Conservation (phyloP, 2,888 invertebrate genomes). For the Charanyca ferruginea region DNA sequence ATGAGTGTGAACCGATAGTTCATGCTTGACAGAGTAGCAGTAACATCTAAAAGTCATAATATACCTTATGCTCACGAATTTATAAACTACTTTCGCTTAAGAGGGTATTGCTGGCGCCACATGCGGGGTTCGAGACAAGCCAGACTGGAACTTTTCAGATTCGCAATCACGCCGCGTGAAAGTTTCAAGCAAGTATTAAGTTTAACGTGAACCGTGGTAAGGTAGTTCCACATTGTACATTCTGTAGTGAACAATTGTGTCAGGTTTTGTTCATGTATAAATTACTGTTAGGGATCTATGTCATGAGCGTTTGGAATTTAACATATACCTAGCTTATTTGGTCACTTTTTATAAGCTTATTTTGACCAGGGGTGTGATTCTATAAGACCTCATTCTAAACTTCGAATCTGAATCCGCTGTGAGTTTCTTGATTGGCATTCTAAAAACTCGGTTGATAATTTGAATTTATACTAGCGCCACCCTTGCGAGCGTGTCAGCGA, state of each 20-base stretch:
- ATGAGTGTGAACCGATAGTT: constrained; percentile 75
- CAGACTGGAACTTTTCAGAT: constrained; percentile 83
- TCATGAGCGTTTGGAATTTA: constrained; percentile 18
- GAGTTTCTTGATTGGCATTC: too few species aligned
- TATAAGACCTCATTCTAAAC: too few species aligned
- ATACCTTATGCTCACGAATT: constrained; percentile 32
- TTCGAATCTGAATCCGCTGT: too few species aligned
- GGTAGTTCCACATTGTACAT: constrained; percentile 70
- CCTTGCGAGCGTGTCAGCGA: too few species aligned
- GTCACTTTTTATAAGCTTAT: neutral
- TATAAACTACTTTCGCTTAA: constrained; percentile 56
- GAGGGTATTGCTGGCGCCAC: constrained; percentile 66
- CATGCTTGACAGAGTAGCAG: constrained; percentile 60
- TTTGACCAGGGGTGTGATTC: too few species aligned
- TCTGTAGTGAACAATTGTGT: constrained; percentile 63
- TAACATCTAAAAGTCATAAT: constrained; percentile 44
- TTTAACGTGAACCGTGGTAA: constrained; percentile 77
- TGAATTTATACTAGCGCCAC: too few species aligned
- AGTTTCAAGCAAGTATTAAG: constrained; percentile 83
- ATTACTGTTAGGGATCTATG: constrained; percentile 38
- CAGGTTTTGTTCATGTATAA: constrained; percentile 46
- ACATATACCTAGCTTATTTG: neutral
- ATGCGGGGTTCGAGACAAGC: constrained; percentile 71
- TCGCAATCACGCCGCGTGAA: constrained; percentile 83
- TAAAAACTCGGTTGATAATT: too few species aligned